Evolutionary conservation across 2,113 vertebrate species (phyloP).

Genomic region (Aegotheles bennettii): DNA sequence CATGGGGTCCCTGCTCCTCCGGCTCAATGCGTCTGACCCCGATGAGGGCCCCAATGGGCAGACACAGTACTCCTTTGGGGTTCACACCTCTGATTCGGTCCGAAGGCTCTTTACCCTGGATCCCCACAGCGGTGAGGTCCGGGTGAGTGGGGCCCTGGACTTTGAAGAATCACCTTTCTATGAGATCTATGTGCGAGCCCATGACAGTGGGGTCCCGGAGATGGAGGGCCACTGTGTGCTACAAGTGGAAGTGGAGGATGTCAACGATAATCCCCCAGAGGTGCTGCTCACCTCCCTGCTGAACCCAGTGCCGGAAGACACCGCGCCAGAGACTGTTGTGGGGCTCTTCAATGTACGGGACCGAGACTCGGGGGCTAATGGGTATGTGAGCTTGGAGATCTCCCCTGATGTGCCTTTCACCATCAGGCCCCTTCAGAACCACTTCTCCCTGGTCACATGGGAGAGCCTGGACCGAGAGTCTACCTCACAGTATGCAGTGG

Average conservation of each 20-base stretch:
- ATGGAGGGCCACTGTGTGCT: conserved; percentile 83
- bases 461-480: conserved; percentile 78
- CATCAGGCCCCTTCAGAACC: conserved; percentile 84
- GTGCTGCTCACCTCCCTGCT: conserved; percentile 75
- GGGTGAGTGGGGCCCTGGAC: conserved; percentile 75
- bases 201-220: conserved; percentile 80
- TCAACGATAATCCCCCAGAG: conserved; percentile 78
- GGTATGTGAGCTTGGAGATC: conserved; percentile 74
- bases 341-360: conserved; percentile 82
- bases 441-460: conserved; percentile 84
- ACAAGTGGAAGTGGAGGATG: conserved; percentile 74
- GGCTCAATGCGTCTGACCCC: conserved; percentile 75
- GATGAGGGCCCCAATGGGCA: conserved; percentile 82
- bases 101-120: conserved; percentile 76
- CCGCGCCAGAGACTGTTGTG: conserved; percentile 75
- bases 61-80: conserved; percentile 74
- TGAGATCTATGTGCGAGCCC: conserved; percentile 82
- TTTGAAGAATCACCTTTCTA: conserved; percentile 79
- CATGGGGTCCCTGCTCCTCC: conserved; percentile 66
- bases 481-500: conserved; percentile 66
- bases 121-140: conserved; percentile 73
- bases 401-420: conserved; percentile 76
- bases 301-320: conserved; percentile 77
- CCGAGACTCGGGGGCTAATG: conserved; percentile 79
- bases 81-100: conserved; percentile 73